These are phyloP conservation scores for Drosophila vallismaia DNA, from an alignment of 2,888 invertebrate species.

Conservation along the genomic window DNA sequence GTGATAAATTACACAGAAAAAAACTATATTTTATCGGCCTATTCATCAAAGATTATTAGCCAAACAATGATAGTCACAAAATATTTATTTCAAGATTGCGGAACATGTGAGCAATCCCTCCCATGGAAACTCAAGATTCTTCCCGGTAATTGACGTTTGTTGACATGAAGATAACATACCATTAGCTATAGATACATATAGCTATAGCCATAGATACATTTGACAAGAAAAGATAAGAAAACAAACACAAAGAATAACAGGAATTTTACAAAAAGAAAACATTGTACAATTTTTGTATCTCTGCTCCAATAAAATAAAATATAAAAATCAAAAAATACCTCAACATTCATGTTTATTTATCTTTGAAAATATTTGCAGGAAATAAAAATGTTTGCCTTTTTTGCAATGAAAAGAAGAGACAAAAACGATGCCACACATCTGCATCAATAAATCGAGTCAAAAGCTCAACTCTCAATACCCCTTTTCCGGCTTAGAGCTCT, in stretches of 20 bases:
- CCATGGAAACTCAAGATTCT: slow-evolving; percentile 7
- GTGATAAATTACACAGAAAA: not conserved
- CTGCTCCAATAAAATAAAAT: no score
- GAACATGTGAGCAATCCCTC: not conserved
- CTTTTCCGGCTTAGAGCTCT: slow-evolving; percentile 24
- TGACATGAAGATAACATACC: not conserved
- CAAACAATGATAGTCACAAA: not conserved
- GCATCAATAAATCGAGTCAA: slow-evolving; percentile 45
- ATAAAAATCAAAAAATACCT: not conserved
- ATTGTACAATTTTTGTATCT: no score
- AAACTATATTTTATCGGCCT: not conserved
- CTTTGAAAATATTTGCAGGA: not conserved
- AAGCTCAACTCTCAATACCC: slow-evolving; percentile 37
- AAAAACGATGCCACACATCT: slow-evolving; percentile 17
- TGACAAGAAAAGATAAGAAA: not conserved
- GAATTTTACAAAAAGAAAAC: no score
- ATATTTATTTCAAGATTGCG: slow-evolving; percentile 1
- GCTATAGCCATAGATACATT: no score
- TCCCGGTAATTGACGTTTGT: slow-evolving; percentile 11
- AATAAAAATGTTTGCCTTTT: not conserved
- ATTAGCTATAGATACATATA: not conserved
- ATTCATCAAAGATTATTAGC: not conserved
- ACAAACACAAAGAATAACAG: no score
- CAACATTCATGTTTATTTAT: not conserved
- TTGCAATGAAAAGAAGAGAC: not conserved